Conservation (phyloP, 1,140 invertebrate genomes). For the Sogatella furcifera region DNA sequence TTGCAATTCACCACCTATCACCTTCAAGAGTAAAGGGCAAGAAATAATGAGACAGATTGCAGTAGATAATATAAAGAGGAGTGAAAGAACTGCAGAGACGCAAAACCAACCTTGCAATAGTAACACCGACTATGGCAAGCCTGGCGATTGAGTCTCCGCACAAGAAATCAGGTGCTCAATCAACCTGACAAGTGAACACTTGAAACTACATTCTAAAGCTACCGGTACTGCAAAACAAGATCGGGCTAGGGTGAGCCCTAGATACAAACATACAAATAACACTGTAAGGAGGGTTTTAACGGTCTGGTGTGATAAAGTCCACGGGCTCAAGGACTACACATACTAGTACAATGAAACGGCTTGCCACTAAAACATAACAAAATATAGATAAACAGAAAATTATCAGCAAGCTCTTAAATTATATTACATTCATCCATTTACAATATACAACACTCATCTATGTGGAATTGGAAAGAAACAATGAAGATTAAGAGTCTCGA, state of each 20-base stretch:
- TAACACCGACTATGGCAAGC: no score
- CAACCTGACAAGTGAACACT: not conserved
- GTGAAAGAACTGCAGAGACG: not conserved
- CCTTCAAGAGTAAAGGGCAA: constrained; percentile 82
- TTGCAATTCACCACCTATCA: constrained; percentile 98
- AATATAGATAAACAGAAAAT: not conserved
- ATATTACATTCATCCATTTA: not conserved
- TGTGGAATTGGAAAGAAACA: not conserved
- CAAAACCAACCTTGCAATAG: not conserved
- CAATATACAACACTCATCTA: constrained; percentile 3
- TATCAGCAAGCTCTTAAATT: not conserved
- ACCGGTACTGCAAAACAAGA: constrained; percentile 2
- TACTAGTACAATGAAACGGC: not conserved
- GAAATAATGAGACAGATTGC: constrained; percentile 9
- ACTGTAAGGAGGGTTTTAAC: not conserved
- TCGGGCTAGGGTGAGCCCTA: not conserved
- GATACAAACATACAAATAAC: not conserved
- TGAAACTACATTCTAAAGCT: not conserved
- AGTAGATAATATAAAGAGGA: constrained; percentile 17
- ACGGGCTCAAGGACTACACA: constrained; percentile 1
- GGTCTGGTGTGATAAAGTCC: not conserved
- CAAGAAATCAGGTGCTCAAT: not conserved
- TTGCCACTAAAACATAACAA: constrained; percentile 1
- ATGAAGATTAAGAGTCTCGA: not conserved
- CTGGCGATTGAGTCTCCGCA: no score